Evolutionary conservation across 2,113 vertebrate genomes (phyloP).

Genomic region (Phocoena sinus): DNA sequence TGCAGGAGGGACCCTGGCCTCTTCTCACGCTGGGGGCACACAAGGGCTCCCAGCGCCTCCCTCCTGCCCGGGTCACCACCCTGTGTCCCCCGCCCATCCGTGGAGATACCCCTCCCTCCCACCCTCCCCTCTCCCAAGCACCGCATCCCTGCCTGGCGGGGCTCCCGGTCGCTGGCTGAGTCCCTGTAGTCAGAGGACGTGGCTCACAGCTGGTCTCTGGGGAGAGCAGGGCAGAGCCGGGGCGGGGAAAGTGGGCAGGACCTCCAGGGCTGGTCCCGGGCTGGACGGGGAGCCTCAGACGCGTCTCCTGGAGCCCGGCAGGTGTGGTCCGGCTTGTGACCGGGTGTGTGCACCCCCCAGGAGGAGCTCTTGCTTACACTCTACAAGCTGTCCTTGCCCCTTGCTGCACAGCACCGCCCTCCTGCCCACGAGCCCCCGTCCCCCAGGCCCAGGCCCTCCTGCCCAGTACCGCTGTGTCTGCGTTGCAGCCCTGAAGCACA

Average conservation of each 20-base stretch:
- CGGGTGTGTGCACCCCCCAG: not conserved
- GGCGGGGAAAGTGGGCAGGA: not conserved
- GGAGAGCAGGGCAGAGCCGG: not conserved
- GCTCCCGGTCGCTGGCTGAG: rapidly evolving
- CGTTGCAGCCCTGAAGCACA: not conserved
- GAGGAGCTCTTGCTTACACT: not conserved
- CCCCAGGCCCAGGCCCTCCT: not conserved
- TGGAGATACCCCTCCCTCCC: too few species aligned
- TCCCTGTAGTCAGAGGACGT: not conserved
- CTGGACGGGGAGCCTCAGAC: not conserved
- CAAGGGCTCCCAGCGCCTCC: not conserved
- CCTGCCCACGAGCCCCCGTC: rapidly evolving
- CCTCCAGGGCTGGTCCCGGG: not conserved
- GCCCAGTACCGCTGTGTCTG: not conserved
- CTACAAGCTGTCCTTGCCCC: not conserved
- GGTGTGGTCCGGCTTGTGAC: not conserved
- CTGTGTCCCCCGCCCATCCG: not conserved
- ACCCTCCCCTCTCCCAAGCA: not conserved
- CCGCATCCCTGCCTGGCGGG: not conserved
- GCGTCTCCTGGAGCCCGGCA: not conserved
- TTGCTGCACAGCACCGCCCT: too few species aligned
- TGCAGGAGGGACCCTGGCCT: not conserved
- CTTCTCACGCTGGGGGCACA: not conserved
- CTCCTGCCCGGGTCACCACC: not conserved
- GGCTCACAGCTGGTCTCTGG: rapidly evolving